Conservation (phyloP, 1,140 invertebrate genomes). For the Andricus grossulariae region DNA sequence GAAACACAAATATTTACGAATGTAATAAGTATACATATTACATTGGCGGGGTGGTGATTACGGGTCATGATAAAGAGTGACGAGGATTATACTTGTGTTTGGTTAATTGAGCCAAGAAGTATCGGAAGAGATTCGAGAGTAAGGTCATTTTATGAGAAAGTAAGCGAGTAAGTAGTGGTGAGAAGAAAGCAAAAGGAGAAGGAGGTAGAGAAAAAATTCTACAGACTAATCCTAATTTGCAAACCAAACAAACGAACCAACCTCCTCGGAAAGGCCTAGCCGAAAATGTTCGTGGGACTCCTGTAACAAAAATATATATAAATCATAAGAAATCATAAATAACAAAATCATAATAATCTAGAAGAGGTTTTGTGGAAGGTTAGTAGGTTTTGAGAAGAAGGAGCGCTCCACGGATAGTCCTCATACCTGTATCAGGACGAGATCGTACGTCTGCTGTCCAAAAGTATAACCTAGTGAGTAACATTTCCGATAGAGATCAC, state of each 20-base stretch:
- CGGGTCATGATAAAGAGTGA: too few relatives aligned
- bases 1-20: too few relatives aligned
- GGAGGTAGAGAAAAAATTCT: conserved; percentile 58
- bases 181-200: conserved; percentile 32
- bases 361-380: neutral
- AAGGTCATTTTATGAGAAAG: conserved; percentile 18
- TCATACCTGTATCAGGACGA: too few relatives aligned
- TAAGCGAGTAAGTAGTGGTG: conserved; percentile 37
- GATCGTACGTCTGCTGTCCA: too few relatives aligned
- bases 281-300: conserved; percentile 72
- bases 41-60: too few relatives aligned
- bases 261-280: conserved; percentile 75
- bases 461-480: too few relatives aligned
- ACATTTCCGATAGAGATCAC: too few relatives aligned
- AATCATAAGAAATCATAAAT: conserved; percentile 71
- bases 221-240: conserved; percentile 69
- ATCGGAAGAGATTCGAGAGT: conserved; percentile 18
- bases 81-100: too few relatives aligned
- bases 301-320: conserved; percentile 74
- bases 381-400: too few relatives aligned
- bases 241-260: conserved; percentile 73
- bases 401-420: too few relatives aligned
- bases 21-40: too few relatives aligned
- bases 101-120: conserved; percentile 1
- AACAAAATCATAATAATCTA: conserved; percentile 55